Evolutionary conservation across 2,797 vertebrate genomes (phyloP).

Genomic region (Danio choprae): DNA sequence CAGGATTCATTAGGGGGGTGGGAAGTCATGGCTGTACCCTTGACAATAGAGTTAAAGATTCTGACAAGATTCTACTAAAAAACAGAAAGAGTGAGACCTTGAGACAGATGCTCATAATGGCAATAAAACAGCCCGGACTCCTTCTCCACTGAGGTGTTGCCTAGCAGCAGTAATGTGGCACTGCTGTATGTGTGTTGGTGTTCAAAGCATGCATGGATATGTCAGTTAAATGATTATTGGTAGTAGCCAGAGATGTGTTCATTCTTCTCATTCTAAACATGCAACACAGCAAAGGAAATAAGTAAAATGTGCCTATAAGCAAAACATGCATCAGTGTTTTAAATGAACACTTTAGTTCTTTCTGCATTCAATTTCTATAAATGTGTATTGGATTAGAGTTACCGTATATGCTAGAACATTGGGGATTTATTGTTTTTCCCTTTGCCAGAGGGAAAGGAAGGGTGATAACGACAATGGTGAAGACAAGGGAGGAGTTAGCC

Average conservation of each 20-base stretch:
- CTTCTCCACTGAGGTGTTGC: constrained; percentile 52
- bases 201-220: background rate
- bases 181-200: constrained; percentile 4
- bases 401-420: constrained; percentile 27
- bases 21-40: background rate
- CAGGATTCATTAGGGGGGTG: too few species aligned
- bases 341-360: constrained; percentile 52
- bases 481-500: too few species aligned
- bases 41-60: background rate
- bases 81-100: constrained; percentile 53
- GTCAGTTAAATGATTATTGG: constrained; percentile 9
- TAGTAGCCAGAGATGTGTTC: constrained; percentile 9
- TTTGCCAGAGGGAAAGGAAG: too few species aligned
- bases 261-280: background rate
- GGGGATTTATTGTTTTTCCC: constrained; percentile 31
- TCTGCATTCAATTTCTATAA: constrained; percentile 42
- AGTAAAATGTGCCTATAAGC: constrained; percentile 12
- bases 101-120: constrained; percentile 52
- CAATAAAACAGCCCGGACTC: constrained; percentile 44
- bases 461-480: too few species aligned
- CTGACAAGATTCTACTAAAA: constrained; percentile 36
- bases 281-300: background rate
- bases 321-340: constrained; percentile 20
- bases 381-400: constrained; percentile 47
- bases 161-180: constrained; percentile 51